Base-by-base conservation (phyloP, 2,888 invertebrate species). In the Epistrophe eligans region DNA sequence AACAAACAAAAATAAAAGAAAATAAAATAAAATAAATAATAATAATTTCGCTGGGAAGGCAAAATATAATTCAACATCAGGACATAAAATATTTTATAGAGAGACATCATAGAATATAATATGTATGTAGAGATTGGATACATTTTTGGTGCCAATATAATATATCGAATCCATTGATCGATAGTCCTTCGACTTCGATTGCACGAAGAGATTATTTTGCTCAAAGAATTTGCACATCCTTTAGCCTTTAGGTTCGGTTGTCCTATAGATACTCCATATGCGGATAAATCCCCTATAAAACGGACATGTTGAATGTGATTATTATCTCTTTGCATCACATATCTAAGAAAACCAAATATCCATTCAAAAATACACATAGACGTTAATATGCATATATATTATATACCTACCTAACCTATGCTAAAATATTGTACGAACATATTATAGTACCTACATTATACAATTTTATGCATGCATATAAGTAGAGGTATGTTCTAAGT, bases 291-390 rank as follows among this genome's bases (percentile, higher is more conserved):
- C 43, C 13, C 38, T 76, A 62, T 79, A 76, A 60, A 52, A 67
- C 76, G 74, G 60, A 79, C 87, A 87, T 83, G 87, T 87, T 87
- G 87, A 87, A 82, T 87, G 83, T 77, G 87, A 83, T 87, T 79
- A 87, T 87, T 76, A 76, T 83, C 83, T 83, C 83, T 66, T 15
- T 35, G 35, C 62, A 79, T 76, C 50, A 4, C 19, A 24, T 40
- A 62, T 17, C 28, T 28, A 74, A 64, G 50, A 76, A 76, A 28
- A 62, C 60, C 48, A 81, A 72, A 77, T 60, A 71, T 67, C 38
- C 9, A 17, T 48, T 48, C 48, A 48, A 48, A 17, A 17, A 17
- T 6, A 17, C 10, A 48, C 17, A 17, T n/a, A 9, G 17, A 17
- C 8, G 15, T 45, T 17, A 0, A 17, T 48, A 17, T 17, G 17